Conservation (phyloP, 2,888 invertebrate species). For the Stenodera caucasica region DNA sequence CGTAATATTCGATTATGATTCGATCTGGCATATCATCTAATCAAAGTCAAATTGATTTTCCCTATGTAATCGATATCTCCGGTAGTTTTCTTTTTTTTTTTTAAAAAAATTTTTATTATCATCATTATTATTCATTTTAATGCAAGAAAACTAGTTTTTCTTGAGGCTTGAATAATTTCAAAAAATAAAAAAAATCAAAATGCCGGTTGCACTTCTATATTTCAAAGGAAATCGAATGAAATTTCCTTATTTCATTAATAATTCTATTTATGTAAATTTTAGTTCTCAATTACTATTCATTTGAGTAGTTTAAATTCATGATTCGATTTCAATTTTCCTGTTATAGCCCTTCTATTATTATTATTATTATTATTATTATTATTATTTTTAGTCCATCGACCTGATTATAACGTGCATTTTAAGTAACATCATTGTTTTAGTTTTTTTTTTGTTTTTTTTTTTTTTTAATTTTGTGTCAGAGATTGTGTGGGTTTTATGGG, state of each 20-base stretch:
- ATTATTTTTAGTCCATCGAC: conserved; percentile 16
- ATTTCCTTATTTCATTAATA: not conserved
- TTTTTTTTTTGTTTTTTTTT: too few relatives aligned
- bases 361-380: too few relatives aligned
- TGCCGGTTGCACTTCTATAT: not conserved
- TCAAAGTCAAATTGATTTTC: conserved; percentile 6
- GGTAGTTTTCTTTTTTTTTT: not conserved
- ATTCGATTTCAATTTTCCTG: not conserved
- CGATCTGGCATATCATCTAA: conserved; percentile 1
- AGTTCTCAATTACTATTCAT: not conserved
- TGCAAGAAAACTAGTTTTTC: not conserved
- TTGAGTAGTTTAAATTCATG: not conserved
- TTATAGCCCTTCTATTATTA: not conserved
- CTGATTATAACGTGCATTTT: conserved; percentile 19
- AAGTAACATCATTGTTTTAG: conserved; percentile 20
- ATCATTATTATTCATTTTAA: not conserved
- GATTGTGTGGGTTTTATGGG: conserved; percentile 31
- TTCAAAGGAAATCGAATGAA: not conserved
- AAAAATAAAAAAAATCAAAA: too few relatives aligned
- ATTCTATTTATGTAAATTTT: not conserved
- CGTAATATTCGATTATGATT: not conserved
- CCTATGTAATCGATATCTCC: not conserved
- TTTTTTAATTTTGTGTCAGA: conserved; percentile 10
- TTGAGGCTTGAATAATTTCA: not conserved
- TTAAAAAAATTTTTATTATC: too few relatives aligned